Evolutionary conservation across 1,140 invertebrate genomes (phyloP).

Genomic region (Cydia pomonella): DNA sequence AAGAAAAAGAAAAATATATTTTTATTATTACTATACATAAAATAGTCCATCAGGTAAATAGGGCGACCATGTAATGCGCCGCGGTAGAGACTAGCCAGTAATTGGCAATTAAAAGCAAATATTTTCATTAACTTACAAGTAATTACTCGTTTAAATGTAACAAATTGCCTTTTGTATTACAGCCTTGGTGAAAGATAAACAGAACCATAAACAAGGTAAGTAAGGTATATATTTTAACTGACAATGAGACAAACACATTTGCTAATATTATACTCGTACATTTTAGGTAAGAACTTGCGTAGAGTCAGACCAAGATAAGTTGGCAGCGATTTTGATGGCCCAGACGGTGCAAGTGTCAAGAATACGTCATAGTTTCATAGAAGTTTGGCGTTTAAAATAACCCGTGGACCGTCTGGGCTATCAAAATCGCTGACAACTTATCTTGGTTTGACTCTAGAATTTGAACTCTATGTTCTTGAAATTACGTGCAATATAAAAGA

Average conservation of each 20-base stretch:
- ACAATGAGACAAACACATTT: background rate
- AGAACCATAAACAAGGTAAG: background rate
- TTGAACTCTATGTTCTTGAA: too few relatives aligned
- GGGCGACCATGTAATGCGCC: background rate
- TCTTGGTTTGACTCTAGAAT: too few relatives aligned
- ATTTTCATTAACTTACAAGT: conserved; percentile 12
- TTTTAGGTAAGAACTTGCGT: background rate
- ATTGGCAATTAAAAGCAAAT: conserved; percentile 10
- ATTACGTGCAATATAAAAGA: background rate
- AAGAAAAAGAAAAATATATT: too few relatives aligned
- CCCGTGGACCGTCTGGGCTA: too few relatives aligned
- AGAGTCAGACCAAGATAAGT: too few relatives aligned
- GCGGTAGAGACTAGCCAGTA: background rate
- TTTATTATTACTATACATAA: background rate
- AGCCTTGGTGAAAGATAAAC: conserved; percentile 16
- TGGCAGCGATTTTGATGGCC: too few relatives aligned
- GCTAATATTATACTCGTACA: background rate
- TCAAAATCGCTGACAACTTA: too few relatives aligned
- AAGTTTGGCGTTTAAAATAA: too few relatives aligned
- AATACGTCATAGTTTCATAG: too few relatives aligned
- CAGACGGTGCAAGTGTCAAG: too few relatives aligned
- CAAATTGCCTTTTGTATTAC: conserved; percentile 11
- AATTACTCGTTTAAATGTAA: conserved; percentile 5
- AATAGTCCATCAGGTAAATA: background rate
- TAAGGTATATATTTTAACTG: background rate